Evolutionary conservation across 2,888 invertebrate species (phyloP), one percentile per base, ranked within the genome.

Genomic region (Autographa pulchrina): DNA sequence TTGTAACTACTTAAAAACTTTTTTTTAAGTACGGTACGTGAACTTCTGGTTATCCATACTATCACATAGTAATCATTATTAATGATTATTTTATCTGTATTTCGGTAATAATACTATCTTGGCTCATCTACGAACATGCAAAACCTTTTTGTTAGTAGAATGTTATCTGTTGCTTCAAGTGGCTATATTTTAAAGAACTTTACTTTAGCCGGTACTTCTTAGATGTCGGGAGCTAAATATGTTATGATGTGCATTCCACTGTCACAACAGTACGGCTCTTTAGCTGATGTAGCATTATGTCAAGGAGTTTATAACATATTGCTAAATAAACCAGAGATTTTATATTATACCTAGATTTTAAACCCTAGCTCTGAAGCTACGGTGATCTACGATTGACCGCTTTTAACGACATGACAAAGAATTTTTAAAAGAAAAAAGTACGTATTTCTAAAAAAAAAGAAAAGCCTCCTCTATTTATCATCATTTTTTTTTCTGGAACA

Each of bases 121-220:
- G 25, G 7, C 25, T 63, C 59, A 70, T 76, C 60, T 56, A 43
- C n/a, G 48, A 20, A 0, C 11, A 0, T 0, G 3, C 41, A 70
- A 75, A 72, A 48, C 75, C 16, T n/a, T 43, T 5, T n/a, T 54
- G 63, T 13, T 16, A 25, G 62, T 62, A 62, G 52, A 5, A 25
- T 58, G 54, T 48, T 65, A 31, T 48, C 20, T 13, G 18, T 18
- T 18, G 13, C n/a, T 64, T 81, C 81, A 77, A 77, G 77, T 77
- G 64, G 63, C n/a, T n/a, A 20, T 52, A 32, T 18, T 20, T 62
- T 25, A 58, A 60, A n/a, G 58, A 58, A 20, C 35, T 78, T 1
- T 62, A 16, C 9, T 20, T 43, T 11, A 43, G 72, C 7, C 18
- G 11, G 6, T 13, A 52, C 31, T 38, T 20, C 63, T 68, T 35